phyloP scores from a whole-genome alignment of 2,888 invertebrate species.

The Agonopterix subpropinquella region DNA sequence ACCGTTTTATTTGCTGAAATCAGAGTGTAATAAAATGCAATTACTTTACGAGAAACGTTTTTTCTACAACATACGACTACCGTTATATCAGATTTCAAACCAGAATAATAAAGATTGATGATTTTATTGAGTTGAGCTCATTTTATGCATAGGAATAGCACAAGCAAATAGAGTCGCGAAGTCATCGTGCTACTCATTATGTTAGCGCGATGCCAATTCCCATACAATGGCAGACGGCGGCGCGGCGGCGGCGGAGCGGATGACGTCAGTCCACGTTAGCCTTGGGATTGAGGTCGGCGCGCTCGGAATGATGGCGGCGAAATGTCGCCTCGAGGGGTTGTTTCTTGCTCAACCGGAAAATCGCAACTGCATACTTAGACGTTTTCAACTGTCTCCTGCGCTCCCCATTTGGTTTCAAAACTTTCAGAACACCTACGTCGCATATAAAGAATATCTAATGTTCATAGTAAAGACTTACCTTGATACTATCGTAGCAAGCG shows the following conservation, averaged over 20 bases:
- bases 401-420: neutral
- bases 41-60: no score
- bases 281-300: slow-evolving; percentile 68
- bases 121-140: slow-evolving; percentile 1
- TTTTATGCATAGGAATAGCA: slow-evolving; percentile 10
- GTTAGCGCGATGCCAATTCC: slow-evolving; percentile 57
- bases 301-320: slow-evolving; percentile 57
- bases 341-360: slow-evolving; percentile 39
- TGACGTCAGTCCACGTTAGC: slow-evolving; percentile 66
- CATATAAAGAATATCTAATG: slow-evolving; percentile 10
- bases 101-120: neutral
- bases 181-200: slow-evolving; percentile 60
- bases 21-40: no score
- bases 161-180: slow-evolving; percentile 25
- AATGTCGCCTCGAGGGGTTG: slow-evolving; percentile 59
- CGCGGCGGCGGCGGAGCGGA: slow-evolving; percentile 37
- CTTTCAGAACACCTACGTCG: neutral
- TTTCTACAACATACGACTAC: no score
- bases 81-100: no score
- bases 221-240: slow-evolving; percentile 47
- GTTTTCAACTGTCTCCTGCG: slow-evolving; percentile 20
- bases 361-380: slow-evolving; percentile 26
- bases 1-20: slow-evolving; percentile 26
- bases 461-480: slow-evolving; percentile 81
- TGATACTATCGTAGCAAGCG: slow-evolving; percentile 99